Percentiles rank a stretch among this genome's conserved stretches.
phyloP scores from a whole-genome alignment of 2,888 invertebrate species.

The Drosophila flavopinicola region DNA sequence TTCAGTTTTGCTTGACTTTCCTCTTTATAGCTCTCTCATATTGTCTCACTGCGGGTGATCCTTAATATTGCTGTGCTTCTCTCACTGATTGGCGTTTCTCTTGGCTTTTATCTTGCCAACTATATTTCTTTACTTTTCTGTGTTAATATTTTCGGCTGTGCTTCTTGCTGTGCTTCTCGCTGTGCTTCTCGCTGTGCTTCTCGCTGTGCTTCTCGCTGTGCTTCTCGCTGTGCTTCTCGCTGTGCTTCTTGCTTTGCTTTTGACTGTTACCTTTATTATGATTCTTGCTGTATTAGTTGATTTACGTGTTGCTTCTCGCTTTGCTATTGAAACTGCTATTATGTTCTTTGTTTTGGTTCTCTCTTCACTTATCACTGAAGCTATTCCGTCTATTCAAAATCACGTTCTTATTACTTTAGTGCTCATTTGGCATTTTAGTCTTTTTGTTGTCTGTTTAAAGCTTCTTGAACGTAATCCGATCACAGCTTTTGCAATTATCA shows the following conservation, averaged over 20 bases:
- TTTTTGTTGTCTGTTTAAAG: too few relatives aligned
- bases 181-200: neutral
- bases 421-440: slow-evolving; percentile 32
- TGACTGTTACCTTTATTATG: too few relatives aligned
- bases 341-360: neutral
- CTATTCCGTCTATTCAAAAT: too few relatives aligned
- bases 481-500: too few relatives aligned
- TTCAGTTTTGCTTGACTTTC: too few relatives aligned
- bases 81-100: too few relatives aligned
- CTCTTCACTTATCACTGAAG: neutral
- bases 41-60: too few relatives aligned
- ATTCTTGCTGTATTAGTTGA: neutral
- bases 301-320: neutral
- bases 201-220: neutral
- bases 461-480: neutral
- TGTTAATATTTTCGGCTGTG: too few relatives aligned
- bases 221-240: slow-evolving; percentile 1
- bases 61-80: too few relatives aligned
- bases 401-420: slow-evolving; percentile 7
- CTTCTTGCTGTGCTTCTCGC: neutral
- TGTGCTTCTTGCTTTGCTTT: neutral
- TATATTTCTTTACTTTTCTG: neutral
- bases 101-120: neutral
- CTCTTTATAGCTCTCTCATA: too few relatives aligned
- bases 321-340: too few relatives aligned